Evolutionary conservation across 2,113 vertebrate species (phyloP), one percentile per base, ranked within the genome.

Genomic region (Gracilinanus agilis): DNA sequence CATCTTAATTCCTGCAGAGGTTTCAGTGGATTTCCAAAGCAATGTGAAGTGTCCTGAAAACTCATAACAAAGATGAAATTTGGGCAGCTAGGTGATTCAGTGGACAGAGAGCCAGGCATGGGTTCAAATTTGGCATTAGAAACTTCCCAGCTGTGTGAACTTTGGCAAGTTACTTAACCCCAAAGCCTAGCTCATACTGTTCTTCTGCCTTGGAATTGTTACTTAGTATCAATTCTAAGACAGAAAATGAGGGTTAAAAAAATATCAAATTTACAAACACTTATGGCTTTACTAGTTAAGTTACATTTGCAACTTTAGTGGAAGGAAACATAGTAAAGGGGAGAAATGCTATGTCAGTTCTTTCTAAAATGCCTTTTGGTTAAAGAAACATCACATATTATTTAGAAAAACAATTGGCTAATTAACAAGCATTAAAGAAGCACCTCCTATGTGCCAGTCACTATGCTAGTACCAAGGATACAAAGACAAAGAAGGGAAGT

Each of bases 11-110:
- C 61, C 34, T 75, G 4, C 19, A 75, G 19, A 27, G 67, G 92
- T 67, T 34, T 96, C 55, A 53, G 55, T n/a, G 27, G 49, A 54
- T 89, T 90, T 54, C 67, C 34, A 91, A 92, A 61, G 92, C 93
- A 90, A 53, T 44, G 91, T 75, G 53, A 95, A 95, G 24, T 49
- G 9, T 88, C 44, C 29, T 90, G 11, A 75, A 75, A 75, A 75
- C 61, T 75, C 19, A 19, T 75, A 75, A 75, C 34, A 75, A 75
- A 19, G 34, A 75, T n/a, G 61, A 75, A 75, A 75, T 49, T 49
- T 49, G 49, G 49, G 49, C 49, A 49, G 49, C 49, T 49, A 49
- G 2, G 49, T 49, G 49, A 5, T 3, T 49, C 49, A n/a, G n/a
- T n/a, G n/a, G n/a, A 49, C 49, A 49, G 49, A 49, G 49, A 49